phyloP scores from a whole-genome alignment of 2,113 vertebrate genomes.

The Strix aluco region DNA sequence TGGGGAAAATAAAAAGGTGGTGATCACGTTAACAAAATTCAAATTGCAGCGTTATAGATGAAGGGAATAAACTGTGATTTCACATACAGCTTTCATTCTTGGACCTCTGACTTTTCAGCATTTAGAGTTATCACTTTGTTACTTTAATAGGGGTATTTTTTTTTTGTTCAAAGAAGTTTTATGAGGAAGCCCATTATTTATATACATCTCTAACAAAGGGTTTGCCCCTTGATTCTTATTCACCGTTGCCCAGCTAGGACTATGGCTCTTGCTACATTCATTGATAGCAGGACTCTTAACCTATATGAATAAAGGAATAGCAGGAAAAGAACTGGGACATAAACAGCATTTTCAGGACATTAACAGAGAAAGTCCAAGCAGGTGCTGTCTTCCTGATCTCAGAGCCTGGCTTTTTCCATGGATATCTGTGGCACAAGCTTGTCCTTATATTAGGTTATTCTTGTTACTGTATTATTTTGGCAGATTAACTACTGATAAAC shows the following conservation, averaged over 20 bases:
- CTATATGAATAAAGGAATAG: not conserved
- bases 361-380: not conserved
- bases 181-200: not conserved
- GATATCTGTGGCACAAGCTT: not conserved
- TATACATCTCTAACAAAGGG: not conserved
- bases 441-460: not conserved
- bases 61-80: not conserved
- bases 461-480: not conserved
- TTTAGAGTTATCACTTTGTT: not conserved
- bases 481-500: not conserved
- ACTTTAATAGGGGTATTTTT: not conserved
- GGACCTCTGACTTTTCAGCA: not conserved
- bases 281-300: not conserved
- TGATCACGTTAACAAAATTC: not conserved
- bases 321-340: not conserved
- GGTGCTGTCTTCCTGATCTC: not conserved
- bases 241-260: too few relatives aligned
- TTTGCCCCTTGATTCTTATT: not conserved
- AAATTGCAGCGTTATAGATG: not conserved
- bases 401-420: not conserved
- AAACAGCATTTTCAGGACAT: rapidly evolving
- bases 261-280: not conserved
- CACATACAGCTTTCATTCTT: not conserved
- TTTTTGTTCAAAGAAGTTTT: not conserved
- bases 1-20: not conserved